Conservation (phyloP, 2,888 invertebrate species). For the Teleogryllus oceanicus region DNA sequence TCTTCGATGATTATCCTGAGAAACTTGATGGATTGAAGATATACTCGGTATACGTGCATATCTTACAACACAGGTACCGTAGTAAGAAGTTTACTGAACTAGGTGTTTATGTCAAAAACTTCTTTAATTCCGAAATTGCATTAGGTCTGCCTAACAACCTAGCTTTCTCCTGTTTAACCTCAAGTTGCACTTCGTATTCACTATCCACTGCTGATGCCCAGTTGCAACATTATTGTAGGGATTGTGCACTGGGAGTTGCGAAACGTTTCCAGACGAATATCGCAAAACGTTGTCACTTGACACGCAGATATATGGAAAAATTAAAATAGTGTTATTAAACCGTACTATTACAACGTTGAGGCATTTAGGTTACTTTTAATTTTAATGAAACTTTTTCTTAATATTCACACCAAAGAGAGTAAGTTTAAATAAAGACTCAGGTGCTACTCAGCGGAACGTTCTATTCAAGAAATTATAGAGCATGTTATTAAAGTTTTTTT, state of each 20-base stretch:
- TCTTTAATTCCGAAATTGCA: not conserved
- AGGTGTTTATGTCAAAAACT: not conserved
- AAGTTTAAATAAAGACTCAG: too few species aligned
- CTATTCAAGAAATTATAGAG: too few species aligned
- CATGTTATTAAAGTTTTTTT: too few species aligned
- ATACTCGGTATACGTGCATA: not conserved
- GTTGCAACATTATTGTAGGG: not conserved
- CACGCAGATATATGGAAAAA: too few species aligned
- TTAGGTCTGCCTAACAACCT: not conserved
- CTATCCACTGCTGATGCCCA: not conserved
- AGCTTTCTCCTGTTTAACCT: not conserved
- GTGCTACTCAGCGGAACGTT: too few species aligned
- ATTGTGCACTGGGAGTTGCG: not conserved
- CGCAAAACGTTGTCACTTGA: too few species aligned
- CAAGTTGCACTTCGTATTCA: not conserved
- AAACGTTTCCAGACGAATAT: not conserved
- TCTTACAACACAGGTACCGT: slow-evolving; percentile 20
- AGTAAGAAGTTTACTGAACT: slow-evolving; percentile 6
- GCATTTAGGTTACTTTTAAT: too few species aligned
- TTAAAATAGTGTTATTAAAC: not conserved
- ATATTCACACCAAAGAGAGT: too few species aligned
- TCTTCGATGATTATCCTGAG: slow-evolving; percentile 7
- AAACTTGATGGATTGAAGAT: not conserved
- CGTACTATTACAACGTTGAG: too few species aligned
- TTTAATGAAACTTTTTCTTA: too few species aligned